Base-by-base conservation (phyloP, 2,113 vertebrate genomes). In the Falcunculus frontatus region DNA sequence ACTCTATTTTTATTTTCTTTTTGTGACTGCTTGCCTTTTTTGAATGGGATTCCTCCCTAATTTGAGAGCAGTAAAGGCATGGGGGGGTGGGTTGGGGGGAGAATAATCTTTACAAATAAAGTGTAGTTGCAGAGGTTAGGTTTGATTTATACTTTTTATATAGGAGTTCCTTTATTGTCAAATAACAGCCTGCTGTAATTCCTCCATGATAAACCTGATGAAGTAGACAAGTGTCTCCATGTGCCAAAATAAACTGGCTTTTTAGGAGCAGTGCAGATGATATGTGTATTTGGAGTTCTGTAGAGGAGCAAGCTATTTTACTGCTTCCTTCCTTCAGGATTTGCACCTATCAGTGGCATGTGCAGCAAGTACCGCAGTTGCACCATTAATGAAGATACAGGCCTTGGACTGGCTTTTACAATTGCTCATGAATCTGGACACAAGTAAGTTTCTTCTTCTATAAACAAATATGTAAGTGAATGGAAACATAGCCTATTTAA, bases 321-420 rank as follows among this genome's bases (percentile, higher is more conserved):
- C 74, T 86, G 49, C 44, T 41, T 95, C 64, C 92, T 93, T 72
- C 90, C 68, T 83, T 42, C 95, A 99, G 99, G 99, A 76, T 99
- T 99, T 91, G 99, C 99, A 33, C 99, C 99, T 12, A 99, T 99
- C 96, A 99, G 99, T 89, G 99, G 99, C 26, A 99, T 99, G 99
- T 99, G 99, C 97, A 99, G 99, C 93, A 99, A 99, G 93, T 99
- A 99, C 97, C 98, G 99, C 42, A 99, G 99, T 21, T 99, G 99
- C 65, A 99, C 99, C 94, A 99, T 99, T 97, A 99, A 99, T 37
- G 99, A 99, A 95, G 99, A 99, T 57, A 99, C 99, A 1, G 99
- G 99, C 32, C 98, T 99, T 32, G 99, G 99, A 53, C 96, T 99
- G 77, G 99, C 99, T 35, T 99, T 99, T 96, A 99, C 99, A 90